Base-by-base conservation (phyloP, 2,888 invertebrate genomes). In the Cantharis flavilabris region DNA sequence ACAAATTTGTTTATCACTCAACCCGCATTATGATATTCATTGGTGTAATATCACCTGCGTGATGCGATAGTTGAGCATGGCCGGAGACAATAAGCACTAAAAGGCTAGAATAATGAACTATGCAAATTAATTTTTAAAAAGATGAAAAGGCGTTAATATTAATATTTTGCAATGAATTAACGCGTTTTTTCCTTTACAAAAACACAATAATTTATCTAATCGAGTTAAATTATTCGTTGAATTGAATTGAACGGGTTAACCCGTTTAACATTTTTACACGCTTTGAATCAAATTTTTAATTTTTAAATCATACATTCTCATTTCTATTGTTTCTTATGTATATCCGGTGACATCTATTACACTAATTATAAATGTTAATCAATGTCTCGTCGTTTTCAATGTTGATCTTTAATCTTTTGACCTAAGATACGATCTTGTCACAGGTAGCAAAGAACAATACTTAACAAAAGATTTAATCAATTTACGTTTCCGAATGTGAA, bases 401-500 rank as follows among this genome's bases (percentile, higher is more conserved):
- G 72, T 71, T 72, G 86, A 86, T 86, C 86, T 86, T 86, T 86
- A 86, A 86, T 86, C 86, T 86, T 84, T 86, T 86, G 86, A 86
- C 86, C 86, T 81, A 80, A 77, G 79, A 76, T 80, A 70, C 18
- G 72, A 78, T 81, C 80, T 80, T 75, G 74, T 71, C 76, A 63
- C 73, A 67, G 70, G 79, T 78, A 79, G 81, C 80, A 81, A 73
- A 78, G 64, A 72, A 74, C 69, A 72, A 70, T 76, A 71, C 28
- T 73, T 71, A 69, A 67, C 70, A 71, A 70, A 69, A 64, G 69
- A 69, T 74, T 23, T 20, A 49, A 65, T 72, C 49, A 23, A 72
- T 62, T 64, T 26, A 63, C 62, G 62, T 69, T 76, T 76, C 73
- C 62, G 73, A 76, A 76, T 76, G 23, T 63, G 69, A 71, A 74